Base-by-base conservation (phyloP, 2,797 vertebrate species). In the Adelosebastes latens region DNA sequence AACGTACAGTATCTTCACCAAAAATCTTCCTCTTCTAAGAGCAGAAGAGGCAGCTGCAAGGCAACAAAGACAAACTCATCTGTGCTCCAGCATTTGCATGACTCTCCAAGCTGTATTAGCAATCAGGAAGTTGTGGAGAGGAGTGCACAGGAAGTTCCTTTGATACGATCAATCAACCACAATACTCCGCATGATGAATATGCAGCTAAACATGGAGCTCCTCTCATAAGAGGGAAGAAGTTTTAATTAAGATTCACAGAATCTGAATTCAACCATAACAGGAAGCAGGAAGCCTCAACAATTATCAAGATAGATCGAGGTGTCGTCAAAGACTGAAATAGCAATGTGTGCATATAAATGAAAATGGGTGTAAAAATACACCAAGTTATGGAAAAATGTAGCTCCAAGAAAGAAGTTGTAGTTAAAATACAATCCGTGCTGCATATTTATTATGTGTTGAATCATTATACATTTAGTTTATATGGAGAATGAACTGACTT, bases 151-250 rank as follows among this genome's bases (percentile, higher is more conserved):
- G 90, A 93, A 94, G 89, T 83, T 18, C 6, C 81, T 87, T 81
- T 92, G 89, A 93, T 91, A 88, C 25, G 74, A 92, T 93, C 87
- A 92, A 90, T 92, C 89, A 87, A 25, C 66, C 82, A 34, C 80
- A 83, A 86, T 86, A 77, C 75, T 63, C 72, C 5, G 78, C 73
- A 3, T 62, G 83, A 91, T 93, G 88, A 95, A 92, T 92, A 87
- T 81, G 87, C 84, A 88, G 79, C 89, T 86, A 42, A 85, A 89
- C 75, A 77, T 27, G 71, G 49, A 2, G 65, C 74, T 62, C 4
- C 63, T 77, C 71, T 83, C 72, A 79, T 74, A 81, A 82, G 83
- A 77, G 75, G 63, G 36, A 83, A 62, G 61, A 61, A 53, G 77
- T 46, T 90, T 85, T 86, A 87, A 92, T 91, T 85, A 87, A 72